Base-by-base conservation (phyloP, 2,797 vertebrate species). In the Aulostomus chinensis region DNA sequence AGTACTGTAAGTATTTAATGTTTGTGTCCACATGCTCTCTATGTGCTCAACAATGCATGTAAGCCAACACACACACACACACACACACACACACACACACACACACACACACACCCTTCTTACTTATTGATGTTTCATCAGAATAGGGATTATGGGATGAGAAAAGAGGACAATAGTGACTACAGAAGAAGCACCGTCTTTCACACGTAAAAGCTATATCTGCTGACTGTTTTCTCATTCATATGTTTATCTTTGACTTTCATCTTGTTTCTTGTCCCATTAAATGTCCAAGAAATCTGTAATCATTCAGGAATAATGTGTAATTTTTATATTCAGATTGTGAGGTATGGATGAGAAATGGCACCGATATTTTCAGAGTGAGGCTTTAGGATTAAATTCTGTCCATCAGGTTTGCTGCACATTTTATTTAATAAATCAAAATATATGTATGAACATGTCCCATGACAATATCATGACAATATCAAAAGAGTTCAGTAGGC, bases 151-250 rank as follows among this genome's bases (percentile, higher is more conserved):
- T 42, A 53, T 24, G 26, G 33, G 26, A 61, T 35, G 41, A 51
- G 38, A 47, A 11, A 11, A 17, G 30, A 61, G 60, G 50, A 65
- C 52, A 46, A 36, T 55, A 56, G 32, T 9, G 1, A 20, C 42
- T 28, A 15, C 9, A 47, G 43, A 51, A 54, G 50, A 54, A 49
- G 56, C 51, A 55, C 15, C 21, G 14, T 3, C 2, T 8, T 32
- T 62, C 57, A 60, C 45, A 31, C 33, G 61, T 56, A 39, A 53
- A 64, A 56, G 46, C 48, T 6, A 9, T 14, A 29, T 24, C 18
- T 12, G 7, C 16, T 17, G 20, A 25, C 31, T 30, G 24, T 28
- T 4, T 31, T 39, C 21, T 18, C 4, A 3, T 17, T 6, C 16
- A 13, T 48, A 6, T 32, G 14, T 16, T 34, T 38, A 24, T 35